A percentile compares a stretch with the other conserved stretches of the same genome.
Conservation (phyloP, 2,113 vertebrate species). For the Dinomys branickii region DNA sequence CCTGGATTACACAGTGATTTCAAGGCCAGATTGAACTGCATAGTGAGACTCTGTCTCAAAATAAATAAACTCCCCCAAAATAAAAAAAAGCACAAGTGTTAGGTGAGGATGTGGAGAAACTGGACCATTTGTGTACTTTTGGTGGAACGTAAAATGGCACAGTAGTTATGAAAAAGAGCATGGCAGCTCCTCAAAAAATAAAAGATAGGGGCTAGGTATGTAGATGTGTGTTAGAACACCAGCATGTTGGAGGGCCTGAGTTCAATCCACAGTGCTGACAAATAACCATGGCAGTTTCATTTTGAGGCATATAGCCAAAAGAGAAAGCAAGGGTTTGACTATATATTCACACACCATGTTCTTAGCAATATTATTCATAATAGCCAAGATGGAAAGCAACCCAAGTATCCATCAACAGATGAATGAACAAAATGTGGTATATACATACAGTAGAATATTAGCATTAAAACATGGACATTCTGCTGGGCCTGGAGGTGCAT, state of each 20-base stretch:
- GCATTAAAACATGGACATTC: background rate
- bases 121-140: background rate
- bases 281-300: background rate
- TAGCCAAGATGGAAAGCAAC: background rate
- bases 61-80: background rate
- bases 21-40: background rate
- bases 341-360: background rate
- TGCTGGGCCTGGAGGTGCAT: background rate
- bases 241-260: background rate
- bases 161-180: background rate
- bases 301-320: background rate
- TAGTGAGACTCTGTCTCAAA: background rate
- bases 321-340: background rate
- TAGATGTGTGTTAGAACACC: background rate
- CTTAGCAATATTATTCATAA: conserved; percentile 14
- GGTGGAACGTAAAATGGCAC: background rate
- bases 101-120: background rate
- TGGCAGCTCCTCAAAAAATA: background rate
- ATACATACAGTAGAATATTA: conserved; percentile 19
- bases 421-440: conserved; percentile 8
- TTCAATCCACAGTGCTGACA: background rate
- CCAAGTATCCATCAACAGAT: background rate
- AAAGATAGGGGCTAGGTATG: background rate
- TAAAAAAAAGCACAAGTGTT: background rate
- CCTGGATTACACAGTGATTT: background rate